Base-by-base conservation (phyloP, 2,888 invertebrate species). In the Drosophila setosimentum region DNA sequence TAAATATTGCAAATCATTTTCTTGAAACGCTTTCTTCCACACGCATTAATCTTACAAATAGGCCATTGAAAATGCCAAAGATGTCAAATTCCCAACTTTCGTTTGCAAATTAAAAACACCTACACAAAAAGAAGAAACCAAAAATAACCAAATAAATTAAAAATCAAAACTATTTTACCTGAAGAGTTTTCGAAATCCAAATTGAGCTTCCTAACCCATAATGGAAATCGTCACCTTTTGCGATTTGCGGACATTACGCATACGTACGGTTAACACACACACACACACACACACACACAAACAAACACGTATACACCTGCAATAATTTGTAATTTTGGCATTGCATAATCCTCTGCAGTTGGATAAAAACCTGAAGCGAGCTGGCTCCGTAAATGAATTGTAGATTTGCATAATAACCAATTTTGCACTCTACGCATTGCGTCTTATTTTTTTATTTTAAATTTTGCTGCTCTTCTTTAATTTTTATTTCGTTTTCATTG, bases 361-460 rank as follows among this genome's bases (percentile, higher is more conserved):
- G 90, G 61, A 48, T 71, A 62, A 78, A 61, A 78, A 78, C 82
- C 82, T 68, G 74, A 53, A 59, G 59, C 48, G 59, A 33, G 45
- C 32, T 3, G 16, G 40, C 49, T 35, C 18, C 71, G 37, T 50
- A 68, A 73, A 87, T 79, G 82, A 88, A 78, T 88, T 78, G 75
- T 73, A 60, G 59, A 83, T 87, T 87, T 87, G 84, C 87, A 87
- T 87, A 87, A 87, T 90, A 76, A 69, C 51, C 73, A 88, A 90
- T 77, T 79, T 87, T 79, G 75, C 50, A 64, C 69, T 75, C 65
- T 57, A 30, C 27, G 16, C 35, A 45, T 29, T 40, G n/a, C 13
- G 16, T n/a, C 66, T 10, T 48, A 60, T 59, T 50, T 37, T 11
- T 21, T 50, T 40, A 11, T 35, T 51, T 40, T 40, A 18, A 63